Evolutionary conservation across 2,113 vertebrate genomes (phyloP), one percentile per base, ranked within the genome.

Genomic region (Carassius carassius): DNA sequence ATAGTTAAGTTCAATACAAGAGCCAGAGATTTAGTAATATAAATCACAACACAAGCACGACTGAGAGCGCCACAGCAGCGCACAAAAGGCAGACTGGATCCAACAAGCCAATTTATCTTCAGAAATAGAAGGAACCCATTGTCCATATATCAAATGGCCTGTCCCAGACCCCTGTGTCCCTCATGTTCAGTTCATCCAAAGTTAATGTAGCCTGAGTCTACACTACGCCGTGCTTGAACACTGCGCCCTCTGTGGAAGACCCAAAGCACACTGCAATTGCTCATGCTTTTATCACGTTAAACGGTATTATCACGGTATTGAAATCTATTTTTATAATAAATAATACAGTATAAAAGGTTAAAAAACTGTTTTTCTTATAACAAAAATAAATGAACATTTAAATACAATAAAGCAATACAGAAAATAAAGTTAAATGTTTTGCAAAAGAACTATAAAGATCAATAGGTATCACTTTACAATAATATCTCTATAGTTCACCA

Each of bases 81-180:
- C 69, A 87, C 82, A 84, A 87, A 81, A 81, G 78, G 77, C 32
- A 75, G 70, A 58, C 76, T 78, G 83, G 82, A 79, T 78, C 78
- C 81, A 83, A 87, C 81, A 69, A 87, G 77, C 69, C 77, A 84
- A 73, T 87, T 75, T 84, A 87, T 80, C 86, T 84, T 77, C 67
- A 79, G 23, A 75, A 73, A 81, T 58, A 72, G 82, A 84, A 85
- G 72, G 78, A 17, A 29, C 58, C 49, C 75, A 86, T 81, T 81
- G 78, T 81, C 44, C 56, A 81, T 63, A 49, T 75, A 81, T 85
- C 67, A 81, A 62, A 81, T 47, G 78, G 51, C 54, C 25, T 74
- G 84, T 62, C 78, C 56, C 37, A 79, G 78, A 29, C 84, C 84
- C 78, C 80, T 72, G 80, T 25, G 29, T 82, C 67, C 80, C 80